Percentiles rank a stretch among this genome's conserved stretches.
phyloP scores from a whole-genome alignment of 2,888 invertebrate genomes.

The Venusia cambrica region DNA sequence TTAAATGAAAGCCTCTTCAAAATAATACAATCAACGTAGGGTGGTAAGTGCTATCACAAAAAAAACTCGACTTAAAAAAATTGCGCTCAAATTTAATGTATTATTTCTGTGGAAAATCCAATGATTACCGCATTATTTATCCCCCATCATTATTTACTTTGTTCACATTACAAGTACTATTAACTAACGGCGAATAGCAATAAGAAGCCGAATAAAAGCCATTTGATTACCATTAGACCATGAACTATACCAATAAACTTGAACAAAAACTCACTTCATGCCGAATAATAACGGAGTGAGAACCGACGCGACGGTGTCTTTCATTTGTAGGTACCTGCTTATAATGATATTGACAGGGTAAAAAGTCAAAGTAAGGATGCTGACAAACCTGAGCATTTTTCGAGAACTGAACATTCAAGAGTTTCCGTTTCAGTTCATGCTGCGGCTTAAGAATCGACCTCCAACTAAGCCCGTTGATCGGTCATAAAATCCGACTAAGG shows the following conservation, averaged over 20 bases:
- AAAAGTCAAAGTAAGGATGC: constrained; percentile 34
- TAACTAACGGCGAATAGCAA: constrained; percentile 42
- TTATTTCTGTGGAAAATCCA: constrained; percentile 8
- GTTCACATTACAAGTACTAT: constrained; percentile 43
- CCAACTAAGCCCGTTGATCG: too few relatives aligned
- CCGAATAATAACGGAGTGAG: constrained; percentile 60
- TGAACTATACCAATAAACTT: constrained; percentile 58
- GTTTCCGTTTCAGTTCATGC: too few relatives aligned
- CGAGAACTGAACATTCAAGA: too few relatives aligned
- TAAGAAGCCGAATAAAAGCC: constrained; percentile 56
- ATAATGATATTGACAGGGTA: constrained; percentile 56
- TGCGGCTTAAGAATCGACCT: too few relatives aligned
- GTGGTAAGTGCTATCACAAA: too few relatives aligned
- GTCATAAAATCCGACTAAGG: too few relatives aligned
- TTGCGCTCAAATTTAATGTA: too few relatives aligned
- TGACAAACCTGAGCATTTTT: too few relatives aligned
- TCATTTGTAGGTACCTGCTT: constrained; percentile 48
- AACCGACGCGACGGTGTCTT: constrained; percentile 62
- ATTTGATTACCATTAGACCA: constrained; percentile 54
- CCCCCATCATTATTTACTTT: constrained; percentile 35
- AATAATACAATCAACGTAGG: too few relatives aligned
- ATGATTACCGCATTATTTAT: constrained; percentile 15
- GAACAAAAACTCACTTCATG: constrained; percentile 67
- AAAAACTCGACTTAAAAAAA: too few relatives aligned
- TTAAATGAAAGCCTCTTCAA: too few relatives aligned